Evolutionary conservation across 2,113 vertebrate genomes (phyloP), one percentile per base, ranked within the genome.

Genomic region (Barbus barbus): DNA sequence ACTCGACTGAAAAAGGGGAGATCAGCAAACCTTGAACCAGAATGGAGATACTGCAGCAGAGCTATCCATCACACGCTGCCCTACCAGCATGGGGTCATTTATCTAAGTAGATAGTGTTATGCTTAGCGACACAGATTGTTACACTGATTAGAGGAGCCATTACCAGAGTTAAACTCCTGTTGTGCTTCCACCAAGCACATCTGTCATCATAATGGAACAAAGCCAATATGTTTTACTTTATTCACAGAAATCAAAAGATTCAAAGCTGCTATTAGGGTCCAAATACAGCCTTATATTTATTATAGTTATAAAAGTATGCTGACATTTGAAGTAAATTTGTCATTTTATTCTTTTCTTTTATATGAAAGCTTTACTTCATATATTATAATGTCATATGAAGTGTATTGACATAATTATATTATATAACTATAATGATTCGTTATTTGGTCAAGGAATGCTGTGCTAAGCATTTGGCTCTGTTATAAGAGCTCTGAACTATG

Each of bases 121-220:
- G 76, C 33, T 77, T 58, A 77, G 28, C 6, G 75, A 56, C 51
- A 77, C 48, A 36, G 28, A 33, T 56, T 36, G 31, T 8, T 38
- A 77, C 48, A 77, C 31, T 56, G 31, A 77, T 77, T 77, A 56
- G 75, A 77, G 51, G n/a, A 73, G 69, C 69, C 69, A 73, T 73
- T 73, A 73, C 5, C 38, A 73, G 33, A 71, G n/a, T 73, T 46
- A 38, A 73, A 44, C 69, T 73, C 71, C 38, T 16, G n/a, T 44
- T 44, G 38, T 24, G n/a, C 13, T 73, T 73, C n/a, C n/a, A 44
- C 12, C 13, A 9, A 44, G 38, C 69, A 73, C 69, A 73, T 73
- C 38, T 46, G 71, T 44, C 71, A 73, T 26, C n/a, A 26, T 26
- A 44, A 73, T 44, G 13, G 13, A 24, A 26, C 38, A 26, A 26